Evolutionary conservation across 2,888 invertebrate genomes (phyloP), one percentile per base, ranked within the genome.

Genomic region (Lasius platythorax): DNA sequence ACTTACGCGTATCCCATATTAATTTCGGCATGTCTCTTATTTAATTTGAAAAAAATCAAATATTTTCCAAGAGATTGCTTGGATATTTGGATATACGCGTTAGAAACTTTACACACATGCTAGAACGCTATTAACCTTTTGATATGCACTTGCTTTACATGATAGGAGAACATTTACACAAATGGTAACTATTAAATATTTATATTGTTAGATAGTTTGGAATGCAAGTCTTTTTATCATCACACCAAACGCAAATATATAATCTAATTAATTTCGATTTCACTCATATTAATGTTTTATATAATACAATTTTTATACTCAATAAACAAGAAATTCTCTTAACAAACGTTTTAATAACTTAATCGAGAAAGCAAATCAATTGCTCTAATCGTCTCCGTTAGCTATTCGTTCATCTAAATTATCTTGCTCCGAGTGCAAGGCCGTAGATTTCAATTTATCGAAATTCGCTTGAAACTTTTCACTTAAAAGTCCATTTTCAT

Each of bases 401-500:
- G 92, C 93, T 90, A 94, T 81, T 78, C 93, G 92, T 67, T 93
- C 93, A 68, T 93, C 92, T 46, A 91, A 85, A 58, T 93, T 92
- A 61, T 93, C 91, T 86, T 93, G 87, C n/a, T 90, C 87, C 61
- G 67, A 33, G 11, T 90, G 88, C 68, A 91, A 87, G 64, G 82
- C 76, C 6, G 87, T 91, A 8, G 91, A 89, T 86, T 93, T 93
- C 6, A 91, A 43, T 70, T 92, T 92, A n/a, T 92, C 91, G 15
- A 93, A 92, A 78, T 93, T 91, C 0, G 92, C 70, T 30, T 91
- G 87, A 4, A 92, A 87, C 67, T 95, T 93, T 40, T 93, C 93
- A 87, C 95, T 95, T 2, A 97, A 95, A 2, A 98, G 95, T 3
- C 98, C 99, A 73, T 93, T 92, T 92, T 98, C 97, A 95, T 99